Percentiles rank a stretch among this genome's conserved stretches.
phyloP scores from a whole-genome alignment of 2,888 invertebrate species.

The Dione juno region DNA sequence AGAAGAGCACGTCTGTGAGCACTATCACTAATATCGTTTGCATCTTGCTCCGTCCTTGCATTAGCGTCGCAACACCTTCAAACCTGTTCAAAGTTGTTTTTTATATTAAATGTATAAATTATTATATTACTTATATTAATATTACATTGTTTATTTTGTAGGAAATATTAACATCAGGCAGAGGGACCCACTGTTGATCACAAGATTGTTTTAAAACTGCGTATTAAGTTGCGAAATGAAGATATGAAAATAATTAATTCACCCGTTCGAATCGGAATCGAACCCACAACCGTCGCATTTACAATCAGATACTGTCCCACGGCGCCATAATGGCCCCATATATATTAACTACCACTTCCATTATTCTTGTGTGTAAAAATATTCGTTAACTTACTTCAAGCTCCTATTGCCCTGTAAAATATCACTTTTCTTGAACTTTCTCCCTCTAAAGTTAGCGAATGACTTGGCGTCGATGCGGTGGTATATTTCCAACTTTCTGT shows the following conservation, averaged over 20 bases:
- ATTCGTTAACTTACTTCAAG: slow-evolving; percentile 85
- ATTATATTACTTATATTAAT: neutral
- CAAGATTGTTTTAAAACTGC: no score
- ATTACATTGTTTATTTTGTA: no score
- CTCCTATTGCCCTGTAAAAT: slow-evolving; percentile 92
- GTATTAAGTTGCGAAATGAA: no score
- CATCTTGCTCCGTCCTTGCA: slow-evolving; percentile 96
- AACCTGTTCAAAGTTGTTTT: slow-evolving; percentile 77
- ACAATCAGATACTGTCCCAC: no score
- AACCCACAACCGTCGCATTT: no score
- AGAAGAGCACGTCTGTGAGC: slow-evolving; percentile 95
- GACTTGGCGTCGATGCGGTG: slow-evolving; percentile 96
- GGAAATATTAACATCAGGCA: no score
- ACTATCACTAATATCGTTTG: slow-evolving; percentile 94
- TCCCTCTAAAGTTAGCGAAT: slow-evolving; percentile 91
- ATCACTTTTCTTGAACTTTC: slow-evolving; percentile 97
- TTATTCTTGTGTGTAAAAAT: no score
- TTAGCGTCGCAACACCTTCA: slow-evolving; percentile 94
- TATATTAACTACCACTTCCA: no score
- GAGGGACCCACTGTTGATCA: no score
- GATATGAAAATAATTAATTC: no score
- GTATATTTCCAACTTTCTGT: slow-evolving; percentile 95
- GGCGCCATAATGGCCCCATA: no score
- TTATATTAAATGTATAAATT: neutral
- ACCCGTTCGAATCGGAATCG: no score